phyloP scores from a whole-genome alignment of 2,113 vertebrate species.

The Callaeas wilsoni region DNA sequence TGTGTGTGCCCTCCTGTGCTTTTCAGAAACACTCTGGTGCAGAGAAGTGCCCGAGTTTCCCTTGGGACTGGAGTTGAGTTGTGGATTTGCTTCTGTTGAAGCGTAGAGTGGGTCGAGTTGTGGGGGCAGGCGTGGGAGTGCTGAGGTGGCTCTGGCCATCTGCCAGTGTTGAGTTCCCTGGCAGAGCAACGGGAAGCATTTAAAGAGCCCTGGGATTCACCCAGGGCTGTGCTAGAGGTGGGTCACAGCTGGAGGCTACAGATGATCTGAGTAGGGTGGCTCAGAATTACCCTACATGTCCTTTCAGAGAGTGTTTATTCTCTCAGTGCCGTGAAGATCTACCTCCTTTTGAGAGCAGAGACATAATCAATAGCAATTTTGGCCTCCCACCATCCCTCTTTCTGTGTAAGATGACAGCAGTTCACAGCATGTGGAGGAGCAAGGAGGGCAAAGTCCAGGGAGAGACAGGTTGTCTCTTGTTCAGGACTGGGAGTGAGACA shows the following conservation, averaged over 20 bases:
- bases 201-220: neutral
- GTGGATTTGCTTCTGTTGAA: neutral
- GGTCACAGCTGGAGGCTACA: neutral
- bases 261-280: neutral
- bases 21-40: accelerated
- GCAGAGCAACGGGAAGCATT: neutral
- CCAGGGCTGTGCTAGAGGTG: neutral
- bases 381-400: neutral
- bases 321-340: accelerated
- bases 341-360: neutral
- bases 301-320: neutral
- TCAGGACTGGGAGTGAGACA: neutral
- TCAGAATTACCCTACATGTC: neutral
- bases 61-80: neutral
- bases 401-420: neutral
- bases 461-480: neutral
- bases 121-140: neutral
- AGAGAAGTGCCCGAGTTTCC: accelerated
- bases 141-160: neutral
- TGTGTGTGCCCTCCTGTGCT: neutral
- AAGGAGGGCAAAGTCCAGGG: neutral
- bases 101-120: accelerated
- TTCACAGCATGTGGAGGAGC: accelerated
- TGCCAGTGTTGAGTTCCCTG: neutral
- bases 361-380: neutral